Evolutionary conservation across 2,888 invertebrate genomes (phyloP).

Genomic region (Mylabris sibirica): DNA sequence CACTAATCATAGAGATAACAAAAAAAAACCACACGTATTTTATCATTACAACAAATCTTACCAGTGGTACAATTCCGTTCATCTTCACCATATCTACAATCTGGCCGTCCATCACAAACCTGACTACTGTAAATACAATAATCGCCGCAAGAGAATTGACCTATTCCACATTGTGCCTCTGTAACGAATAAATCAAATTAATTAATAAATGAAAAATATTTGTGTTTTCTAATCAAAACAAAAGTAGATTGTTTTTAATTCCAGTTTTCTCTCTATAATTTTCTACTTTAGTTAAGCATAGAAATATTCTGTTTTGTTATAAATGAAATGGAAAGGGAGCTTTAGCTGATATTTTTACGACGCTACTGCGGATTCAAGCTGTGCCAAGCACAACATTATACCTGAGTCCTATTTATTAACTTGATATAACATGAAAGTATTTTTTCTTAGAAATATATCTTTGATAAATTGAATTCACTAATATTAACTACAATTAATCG

Average conservation of each 20-base stretch:
- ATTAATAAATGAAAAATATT: not conserved
- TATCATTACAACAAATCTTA: constrained; percentile 20
- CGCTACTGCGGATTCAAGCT: constrained; percentile 7
- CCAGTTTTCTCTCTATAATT: not conserved
- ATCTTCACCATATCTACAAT: constrained; percentile 70
- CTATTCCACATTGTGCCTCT: constrained; percentile 53
- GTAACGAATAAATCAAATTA: constrained; percentile 32
- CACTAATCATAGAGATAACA: not conserved
- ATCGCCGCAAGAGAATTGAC: constrained; percentile 66
- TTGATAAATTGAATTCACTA: constrained; percentile 43
- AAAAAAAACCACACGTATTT: not conserved
- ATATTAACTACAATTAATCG: constrained; percentile 37
- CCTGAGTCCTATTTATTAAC: constrained; percentile 41
- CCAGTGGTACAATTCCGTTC: constrained; percentile 65
- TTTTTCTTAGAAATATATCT: constrained; percentile 19
- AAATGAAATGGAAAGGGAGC: constrained; percentile 1
- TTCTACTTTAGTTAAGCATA: not conserved
- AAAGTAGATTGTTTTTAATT: not conserved
- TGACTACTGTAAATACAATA: constrained; percentile 65
- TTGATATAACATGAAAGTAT: constrained; percentile 45
- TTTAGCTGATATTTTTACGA: constrained; percentile 6
- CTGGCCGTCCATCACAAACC: constrained; percentile 68
- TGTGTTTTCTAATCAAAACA: too few species aligned
- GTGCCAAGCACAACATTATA: constrained; percentile 33
- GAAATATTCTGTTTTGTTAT: not conserved